Evolutionary conservation across 1,140 invertebrate genomes (phyloP).

Genomic region (Acromyrmex heyeri): DNA sequence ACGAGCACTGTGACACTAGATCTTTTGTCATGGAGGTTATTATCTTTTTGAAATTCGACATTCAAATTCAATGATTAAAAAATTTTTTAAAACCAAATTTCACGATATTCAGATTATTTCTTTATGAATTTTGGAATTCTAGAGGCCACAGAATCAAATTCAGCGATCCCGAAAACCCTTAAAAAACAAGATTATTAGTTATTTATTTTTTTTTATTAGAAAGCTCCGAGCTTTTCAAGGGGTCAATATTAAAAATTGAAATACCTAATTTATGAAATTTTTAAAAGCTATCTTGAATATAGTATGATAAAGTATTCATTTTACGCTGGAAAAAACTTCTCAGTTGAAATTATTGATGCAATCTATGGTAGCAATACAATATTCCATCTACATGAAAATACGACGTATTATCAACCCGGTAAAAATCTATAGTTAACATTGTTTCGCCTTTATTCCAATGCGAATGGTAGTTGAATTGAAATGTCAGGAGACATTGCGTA

Average conservation of each 20-base stretch:
- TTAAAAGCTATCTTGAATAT: neutral
- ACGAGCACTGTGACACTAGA: no score
- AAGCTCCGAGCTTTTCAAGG: no score
- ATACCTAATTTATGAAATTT: neutral
- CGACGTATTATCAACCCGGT: neutral
- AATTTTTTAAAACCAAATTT: no score
- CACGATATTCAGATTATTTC: no score
- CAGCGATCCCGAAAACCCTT: no score
- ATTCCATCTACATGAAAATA: neutral
- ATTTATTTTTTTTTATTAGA: no score
- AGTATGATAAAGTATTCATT: neutral
- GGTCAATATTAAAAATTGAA: neutral
- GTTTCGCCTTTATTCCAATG: neutral
- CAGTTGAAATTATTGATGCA: neutral
- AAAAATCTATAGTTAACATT: slow-evolving; percentile 35
- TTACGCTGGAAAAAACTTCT: neutral
- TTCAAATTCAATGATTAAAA: no score
- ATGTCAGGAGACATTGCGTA: slow-evolving; percentile 58
- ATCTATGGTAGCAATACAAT: neutral
- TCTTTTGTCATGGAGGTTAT: no score
- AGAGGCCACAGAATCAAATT: no score
- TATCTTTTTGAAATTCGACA: no score
- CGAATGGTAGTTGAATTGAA: slow-evolving; percentile 46
- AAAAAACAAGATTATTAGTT: no score
- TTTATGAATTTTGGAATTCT: no score